These are phyloP conservation scores for Spheniscus humboldti DNA, from an alignment of 2,797 vertebrate genomes.

Conservation along the genomic window DNA sequence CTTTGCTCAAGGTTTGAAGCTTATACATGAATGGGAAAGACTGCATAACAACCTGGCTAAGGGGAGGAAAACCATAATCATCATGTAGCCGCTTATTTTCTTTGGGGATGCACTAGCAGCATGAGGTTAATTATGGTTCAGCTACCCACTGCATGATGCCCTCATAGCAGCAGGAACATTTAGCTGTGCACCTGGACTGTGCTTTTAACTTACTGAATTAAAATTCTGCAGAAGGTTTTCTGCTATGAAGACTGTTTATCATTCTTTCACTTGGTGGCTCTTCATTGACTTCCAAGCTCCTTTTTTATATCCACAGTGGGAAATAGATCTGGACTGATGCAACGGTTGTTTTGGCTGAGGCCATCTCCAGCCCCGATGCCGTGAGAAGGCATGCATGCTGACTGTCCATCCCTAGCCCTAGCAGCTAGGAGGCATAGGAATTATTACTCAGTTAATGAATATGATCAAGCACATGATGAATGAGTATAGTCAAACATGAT, in stretches of 20 bases:
- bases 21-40: fast-evolving
- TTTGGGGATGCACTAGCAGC: neutral
- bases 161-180: neutral
- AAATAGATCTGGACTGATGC: neutral
- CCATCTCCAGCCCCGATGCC: fast-evolving
- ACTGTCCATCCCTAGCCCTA: neutral
- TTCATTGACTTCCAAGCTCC: neutral
- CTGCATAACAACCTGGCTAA: fast-evolving
- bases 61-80: neutral
- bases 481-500: neutral
- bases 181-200: neutral
- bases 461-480: neutral
- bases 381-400: fast-evolving
- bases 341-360: neutral
- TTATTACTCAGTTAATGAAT: neutral
- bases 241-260: neutral
- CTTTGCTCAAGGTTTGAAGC: neutral
- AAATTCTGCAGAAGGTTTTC: neutral
- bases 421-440: neutral
- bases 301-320: neutral
- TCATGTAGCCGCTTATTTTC: neutral
- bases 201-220: neutral
- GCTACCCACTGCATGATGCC: neutral
- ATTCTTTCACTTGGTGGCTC: neutral
- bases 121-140: neutral